Percentiles rank a stretch among this genome's conserved stretches.
Evolutionary conservation across 2,797 vertebrate genomes (phyloP).

Genomic region (Holocentrus rufus): DNA sequence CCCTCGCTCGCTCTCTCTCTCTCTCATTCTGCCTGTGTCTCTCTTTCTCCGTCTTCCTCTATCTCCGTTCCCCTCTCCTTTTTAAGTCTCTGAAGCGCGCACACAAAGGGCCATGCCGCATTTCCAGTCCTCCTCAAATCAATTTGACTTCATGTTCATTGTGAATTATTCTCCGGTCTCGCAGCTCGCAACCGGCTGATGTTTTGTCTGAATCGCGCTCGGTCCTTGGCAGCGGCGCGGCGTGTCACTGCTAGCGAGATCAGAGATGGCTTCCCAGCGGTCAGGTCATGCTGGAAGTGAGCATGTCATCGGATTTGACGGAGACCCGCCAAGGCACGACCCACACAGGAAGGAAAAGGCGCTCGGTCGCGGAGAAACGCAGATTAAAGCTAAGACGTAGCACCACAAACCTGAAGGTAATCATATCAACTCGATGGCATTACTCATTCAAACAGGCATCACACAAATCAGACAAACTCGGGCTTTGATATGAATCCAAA

Average conservation of each 20-base stretch:
- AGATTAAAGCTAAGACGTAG: constrained; percentile 43
- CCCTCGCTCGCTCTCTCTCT: neutral
- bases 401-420: constrained; percentile 37
- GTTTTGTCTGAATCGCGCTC: neutral
- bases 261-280: constrained; percentile 36
- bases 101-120: neutral
- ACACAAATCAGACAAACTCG: constrained; percentile 1
- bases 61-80: neutral
- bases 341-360: constrained; percentile 38
- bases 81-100: neutral
- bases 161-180: neutral
- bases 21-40: neutral
- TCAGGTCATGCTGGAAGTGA: constrained; percentile 49
- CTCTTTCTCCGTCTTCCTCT: neutral
- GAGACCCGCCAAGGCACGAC: constrained; percentile 53
- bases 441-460: constrained; percentile 3
- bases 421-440: constrained; percentile 23
- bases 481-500: neutral
- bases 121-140: neutral
- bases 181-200: neutral
- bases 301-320: constrained; percentile 62
- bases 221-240: neutral
- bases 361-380: constrained; percentile 25
- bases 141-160: neutral
- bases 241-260: neutral